Evolutionary conservation across 2,797 vertebrate genomes (phyloP).

Genomic region (Myotis vivesi): DNA sequence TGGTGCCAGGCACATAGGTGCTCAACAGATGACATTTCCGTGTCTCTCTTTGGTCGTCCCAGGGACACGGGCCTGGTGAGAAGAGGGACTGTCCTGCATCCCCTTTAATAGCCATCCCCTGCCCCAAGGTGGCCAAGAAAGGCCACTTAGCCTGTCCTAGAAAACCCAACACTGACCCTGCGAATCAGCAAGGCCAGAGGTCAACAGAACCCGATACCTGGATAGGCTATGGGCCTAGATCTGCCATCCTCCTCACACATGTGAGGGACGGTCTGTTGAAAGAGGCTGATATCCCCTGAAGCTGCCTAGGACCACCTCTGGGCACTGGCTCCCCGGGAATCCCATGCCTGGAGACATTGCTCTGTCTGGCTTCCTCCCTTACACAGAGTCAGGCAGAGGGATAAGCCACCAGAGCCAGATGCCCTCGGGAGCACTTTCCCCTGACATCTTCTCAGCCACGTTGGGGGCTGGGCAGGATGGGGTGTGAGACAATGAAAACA

Average conservation of each 20-base stretch:
- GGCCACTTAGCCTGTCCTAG: not conserved
- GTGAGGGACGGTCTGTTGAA: not conserved
- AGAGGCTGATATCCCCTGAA: not conserved
- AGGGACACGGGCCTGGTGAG: not conserved
- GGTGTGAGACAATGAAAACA: not conserved
- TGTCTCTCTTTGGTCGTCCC: not conserved
- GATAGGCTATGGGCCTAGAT: rapidly evolving
- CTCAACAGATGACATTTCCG: not conserved
- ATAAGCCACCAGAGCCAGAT: not conserved
- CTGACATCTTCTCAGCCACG: not conserved
- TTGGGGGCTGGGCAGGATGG: not conserved
- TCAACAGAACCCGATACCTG: not conserved
- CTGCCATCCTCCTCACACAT: not conserved
- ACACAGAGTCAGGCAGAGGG: not conserved
- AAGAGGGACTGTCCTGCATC: not conserved
- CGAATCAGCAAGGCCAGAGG: not conserved
- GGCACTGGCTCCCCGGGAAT: too few species aligned
- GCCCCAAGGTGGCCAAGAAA: not conserved
- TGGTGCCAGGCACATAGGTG: not conserved
- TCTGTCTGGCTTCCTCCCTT: not conserved
- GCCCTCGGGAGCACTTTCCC: not conserved
- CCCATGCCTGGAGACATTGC: not conserved
- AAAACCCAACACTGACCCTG: not conserved
- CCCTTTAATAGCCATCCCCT: not conserved
- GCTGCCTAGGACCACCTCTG: not conserved